Evolutionary conservation across 2,797 vertebrate genomes (phyloP).

Genomic region (Nannoperca obscura): DNA sequence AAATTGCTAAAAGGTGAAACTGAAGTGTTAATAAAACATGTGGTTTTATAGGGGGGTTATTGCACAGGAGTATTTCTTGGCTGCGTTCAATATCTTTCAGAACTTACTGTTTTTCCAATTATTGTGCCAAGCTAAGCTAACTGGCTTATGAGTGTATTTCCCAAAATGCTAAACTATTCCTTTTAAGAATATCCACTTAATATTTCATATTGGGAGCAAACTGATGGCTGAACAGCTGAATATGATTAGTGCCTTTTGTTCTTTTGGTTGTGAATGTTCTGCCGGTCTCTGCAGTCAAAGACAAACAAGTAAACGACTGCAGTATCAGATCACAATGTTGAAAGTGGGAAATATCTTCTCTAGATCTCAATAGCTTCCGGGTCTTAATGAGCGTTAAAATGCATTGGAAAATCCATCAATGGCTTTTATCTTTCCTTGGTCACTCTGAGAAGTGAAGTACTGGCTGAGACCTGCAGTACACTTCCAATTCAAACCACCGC

Average conservation of each 20-base stretch:
- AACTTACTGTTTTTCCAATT: not conserved
- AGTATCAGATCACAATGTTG: not conserved
- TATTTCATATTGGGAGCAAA: not conserved
- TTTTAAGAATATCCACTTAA: not conserved
- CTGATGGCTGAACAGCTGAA: not conserved
- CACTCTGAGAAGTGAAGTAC: conserved; percentile 13
- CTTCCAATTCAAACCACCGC: not conserved
- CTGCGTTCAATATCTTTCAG: not conserved
- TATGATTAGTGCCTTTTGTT: not conserved
- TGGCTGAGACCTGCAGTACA: not conserved
- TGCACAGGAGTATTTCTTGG: not conserved
- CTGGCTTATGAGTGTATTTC: not conserved
- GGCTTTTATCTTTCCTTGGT: not conserved
- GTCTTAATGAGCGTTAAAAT: not conserved
- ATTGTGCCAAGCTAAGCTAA: not conserved
- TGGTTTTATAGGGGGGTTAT: not conserved
- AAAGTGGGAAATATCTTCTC: not conserved
- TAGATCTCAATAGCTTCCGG: conserved; percentile 6
- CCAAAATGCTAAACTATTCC: not conserved
- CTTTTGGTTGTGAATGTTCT: not conserved
- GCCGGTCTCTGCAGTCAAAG: not conserved
- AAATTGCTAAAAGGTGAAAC: not conserved
- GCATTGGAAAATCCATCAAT: conserved; percentile 8
- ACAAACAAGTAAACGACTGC: not conserved
- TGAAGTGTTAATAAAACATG: not conserved